phyloP scores from a whole-genome alignment of 2,888 invertebrate species.

The Drosophila picticornis region DNA sequence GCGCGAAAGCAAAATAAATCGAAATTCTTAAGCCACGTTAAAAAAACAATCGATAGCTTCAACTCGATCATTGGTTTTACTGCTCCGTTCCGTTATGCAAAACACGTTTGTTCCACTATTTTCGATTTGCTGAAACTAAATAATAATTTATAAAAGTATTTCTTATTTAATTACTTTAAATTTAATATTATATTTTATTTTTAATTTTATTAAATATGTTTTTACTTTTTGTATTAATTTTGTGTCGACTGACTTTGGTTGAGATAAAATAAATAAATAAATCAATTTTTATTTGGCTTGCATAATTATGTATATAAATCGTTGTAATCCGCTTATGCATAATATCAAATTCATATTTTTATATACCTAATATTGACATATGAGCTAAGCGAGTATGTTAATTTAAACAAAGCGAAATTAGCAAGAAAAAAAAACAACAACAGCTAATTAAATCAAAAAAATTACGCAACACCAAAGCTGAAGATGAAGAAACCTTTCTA shows the following conservation, averaged over 20 bases:
- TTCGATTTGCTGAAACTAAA: too few relatives aligned
- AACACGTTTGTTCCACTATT: neutral
- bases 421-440: constrained; percentile 24
- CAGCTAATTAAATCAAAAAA: constrained; percentile 45
- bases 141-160: neutral
- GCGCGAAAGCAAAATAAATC: constrained; percentile 1
- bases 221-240: neutral
- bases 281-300: neutral
- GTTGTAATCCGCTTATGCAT: neutral
- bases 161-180: neutral
- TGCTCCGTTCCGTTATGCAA: neutral
- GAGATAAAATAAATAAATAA: neutral
- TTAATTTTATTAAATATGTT: neutral
- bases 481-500: constrained; percentile 53
- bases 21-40: neutral
- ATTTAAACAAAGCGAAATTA: constrained; percentile 41
- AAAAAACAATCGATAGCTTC: neutral
- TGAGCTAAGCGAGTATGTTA: constrained; percentile 23
- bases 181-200: neutral
- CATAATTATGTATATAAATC: neutral
- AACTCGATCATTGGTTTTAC: neutral
- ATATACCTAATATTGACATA: constrained; percentile 16
- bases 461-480: constrained; percentile 52
- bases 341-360: neutral
- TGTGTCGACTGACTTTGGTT: neutral